Conservation (phyloP, 1,140 invertebrate genomes). For the Drosophila kanapiae region DNA sequence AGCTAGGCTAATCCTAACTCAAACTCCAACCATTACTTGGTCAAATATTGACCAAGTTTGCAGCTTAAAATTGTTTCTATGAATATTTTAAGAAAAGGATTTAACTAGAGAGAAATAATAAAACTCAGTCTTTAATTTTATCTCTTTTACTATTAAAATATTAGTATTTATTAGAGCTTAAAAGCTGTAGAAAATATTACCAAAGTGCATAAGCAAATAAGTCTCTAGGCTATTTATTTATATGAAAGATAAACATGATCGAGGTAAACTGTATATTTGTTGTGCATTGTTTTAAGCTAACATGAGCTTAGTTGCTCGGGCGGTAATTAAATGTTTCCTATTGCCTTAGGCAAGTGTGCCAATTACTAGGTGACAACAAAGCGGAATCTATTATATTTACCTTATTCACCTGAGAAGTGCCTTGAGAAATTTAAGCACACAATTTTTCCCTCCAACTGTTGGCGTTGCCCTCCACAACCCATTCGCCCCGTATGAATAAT, state of each 20-base stretch:
- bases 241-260: neutral
- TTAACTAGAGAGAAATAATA: no score
- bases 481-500: constrained; percentile 39
- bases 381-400: neutral
- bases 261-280: neutral
- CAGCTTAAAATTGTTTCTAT: no score
- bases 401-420: neutral
- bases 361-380: neutral
- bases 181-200: neutral
- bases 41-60: neutral
- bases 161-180: neutral
- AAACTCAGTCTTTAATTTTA: neutral
- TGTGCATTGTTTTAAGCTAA: neutral
- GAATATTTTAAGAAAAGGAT: no score
- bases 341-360: neutral
- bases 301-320: neutral
- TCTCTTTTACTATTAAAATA: neutral
- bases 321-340: neutral
- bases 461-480: neutral
- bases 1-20: constrained; percentile 3
- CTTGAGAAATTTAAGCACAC: constrained; percentile 5
- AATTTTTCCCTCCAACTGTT: constrained; percentile 2
- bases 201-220: neutral
- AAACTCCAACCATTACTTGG: neutral
- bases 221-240: neutral